These are phyloP conservation scores for Apamea anceps DNA, from an alignment of 2,888 invertebrate species.

Conservation along the genomic window DNA sequence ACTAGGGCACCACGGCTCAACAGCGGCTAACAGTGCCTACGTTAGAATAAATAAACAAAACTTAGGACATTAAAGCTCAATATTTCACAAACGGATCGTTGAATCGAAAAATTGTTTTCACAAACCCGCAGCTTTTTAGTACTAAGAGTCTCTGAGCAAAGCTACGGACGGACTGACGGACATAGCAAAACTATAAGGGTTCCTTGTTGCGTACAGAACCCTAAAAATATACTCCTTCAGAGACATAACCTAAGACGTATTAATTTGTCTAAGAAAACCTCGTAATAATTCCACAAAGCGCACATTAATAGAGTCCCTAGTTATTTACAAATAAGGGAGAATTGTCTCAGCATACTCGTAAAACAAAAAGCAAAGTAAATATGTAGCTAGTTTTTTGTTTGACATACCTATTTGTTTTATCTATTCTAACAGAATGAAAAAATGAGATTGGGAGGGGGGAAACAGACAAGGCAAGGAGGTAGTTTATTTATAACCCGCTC, in stretches of 20 bases:
- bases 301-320: not conserved
- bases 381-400: constrained; percentile 13
- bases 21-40: too few species aligned
- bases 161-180: too few species aligned
- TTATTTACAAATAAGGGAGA: constrained; percentile 13
- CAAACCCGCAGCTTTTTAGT: too few species aligned
- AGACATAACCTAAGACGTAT: not conserved
- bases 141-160: too few species aligned
- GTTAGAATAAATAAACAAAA: too few species aligned
- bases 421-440: constrained; percentile 42
- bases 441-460: constrained; percentile 54
- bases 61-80: too few species aligned
- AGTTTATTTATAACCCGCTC: constrained; percentile 56
- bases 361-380: constrained; percentile 6
- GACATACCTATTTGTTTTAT: constrained; percentile 47
- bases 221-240: not conserved
- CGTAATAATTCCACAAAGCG: constrained; percentile 4
- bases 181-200: too few species aligned
- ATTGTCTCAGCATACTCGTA: not conserved
- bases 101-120: too few species aligned
- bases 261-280: not conserved
- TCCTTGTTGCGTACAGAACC: too few species aligned
- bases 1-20: too few species aligned
- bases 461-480: constrained; percentile 43
- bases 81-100: too few species aligned